Evolutionary conservation across 2,888 invertebrate genomes (phyloP), one percentile per base, ranked within the genome.

Genomic region (Ctena decussata): DNA sequence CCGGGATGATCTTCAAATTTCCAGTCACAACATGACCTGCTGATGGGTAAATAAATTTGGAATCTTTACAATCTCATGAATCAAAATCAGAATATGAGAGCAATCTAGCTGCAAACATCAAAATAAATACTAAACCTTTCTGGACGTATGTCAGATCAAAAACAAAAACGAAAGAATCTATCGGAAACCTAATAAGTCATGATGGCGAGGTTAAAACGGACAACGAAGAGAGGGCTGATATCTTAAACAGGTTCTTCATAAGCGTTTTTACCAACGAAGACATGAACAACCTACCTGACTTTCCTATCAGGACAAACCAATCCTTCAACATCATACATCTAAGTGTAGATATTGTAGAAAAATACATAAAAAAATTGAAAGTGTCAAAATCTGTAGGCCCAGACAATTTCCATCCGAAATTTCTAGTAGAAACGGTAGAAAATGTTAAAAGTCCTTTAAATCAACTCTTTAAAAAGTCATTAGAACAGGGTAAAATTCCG

Each of bases 251-350:
- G 1, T 65, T 65, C n/a, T 77, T 77, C 32, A 39, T 37, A 39
- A 77, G 24, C 60, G 76, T 76, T 12, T 76, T 76, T 49, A 76
- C 76, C 21, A 57, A 65, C 8, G 76, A 76, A 44, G 57, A 76
- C 39, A 30, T 27, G 11, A 12, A 6, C 57, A 35, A 60, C 41
- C 35, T 76, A 60, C 60, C 76, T n/a, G 60, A 57, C 21, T 12
- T 6, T 12, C 60, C 60, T 11, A 12, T 57, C 6, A 41, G 15
- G 15, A 41, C 41, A 41, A n/a, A n/a, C n/a, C n/a, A n/a, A n/a
- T n/a, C n/a, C n/a, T n/a, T n/a, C n/a, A 18, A 46, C 18, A 46
- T 15, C 18, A 75, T 24, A 75, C 30, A 75, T 24, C 5, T 49
- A 49, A n/a, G 30, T 11, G 11, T 21, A 27, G 30, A 5, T 5